Conservation (phyloP, 2,888 invertebrate genomes). For the Epinotia ramella region DNA sequence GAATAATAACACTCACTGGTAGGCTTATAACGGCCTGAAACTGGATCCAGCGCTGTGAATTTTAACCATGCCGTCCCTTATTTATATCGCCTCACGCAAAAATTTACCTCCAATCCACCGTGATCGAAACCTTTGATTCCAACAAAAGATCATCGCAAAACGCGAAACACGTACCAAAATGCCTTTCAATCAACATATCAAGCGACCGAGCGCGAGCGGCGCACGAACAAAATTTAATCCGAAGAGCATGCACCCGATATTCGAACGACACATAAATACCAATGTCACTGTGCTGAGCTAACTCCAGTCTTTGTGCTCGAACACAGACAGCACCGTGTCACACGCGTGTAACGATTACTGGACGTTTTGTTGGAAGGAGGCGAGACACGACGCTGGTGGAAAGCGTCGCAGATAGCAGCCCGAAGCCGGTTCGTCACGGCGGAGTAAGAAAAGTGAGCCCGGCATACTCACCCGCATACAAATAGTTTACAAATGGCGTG, state of each 20-base stretch:
- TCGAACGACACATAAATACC: constrained; percentile 66
- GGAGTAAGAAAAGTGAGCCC: constrained; percentile 81
- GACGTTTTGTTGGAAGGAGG: constrained; percentile 44
- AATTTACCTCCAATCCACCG: constrained; percentile 13
- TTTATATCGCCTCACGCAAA: constrained; percentile 14
- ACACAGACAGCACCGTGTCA: constrained; percentile 43
- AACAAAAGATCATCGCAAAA: constrained; percentile 47
- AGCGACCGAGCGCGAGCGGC: constrained; percentile 58
- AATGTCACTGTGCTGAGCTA: constrained; percentile 60
- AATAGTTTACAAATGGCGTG: constrained; percentile 84
- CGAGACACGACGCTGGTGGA: constrained; percentile 51
- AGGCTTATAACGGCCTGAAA: constrained; percentile 16
- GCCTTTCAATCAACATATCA: constrained; percentile 74
- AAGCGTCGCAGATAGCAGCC: constrained; percentile 58
- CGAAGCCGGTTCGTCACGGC: constrained; percentile 70
- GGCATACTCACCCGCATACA: constrained; percentile 81
- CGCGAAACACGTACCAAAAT: constrained; percentile 64
- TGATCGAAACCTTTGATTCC: constrained; percentile 33
- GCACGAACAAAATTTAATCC: constrained; percentile 69
- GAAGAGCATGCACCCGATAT: constrained; percentile 64
- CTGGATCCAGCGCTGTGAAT: constrained; percentile 1
- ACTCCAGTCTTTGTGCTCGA: constrained; percentile 16
- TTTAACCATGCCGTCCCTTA: background rate
- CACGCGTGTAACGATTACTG: constrained; percentile 17
- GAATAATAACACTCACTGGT: constrained; percentile 3